A percentile compares a stretch with the other conserved stretches of the same genome.
These are phyloP conservation scores for Dissostichus mawsoni DNA, from an alignment of 2,113 vertebrate genomes.

Conservation along the genomic window DNA sequence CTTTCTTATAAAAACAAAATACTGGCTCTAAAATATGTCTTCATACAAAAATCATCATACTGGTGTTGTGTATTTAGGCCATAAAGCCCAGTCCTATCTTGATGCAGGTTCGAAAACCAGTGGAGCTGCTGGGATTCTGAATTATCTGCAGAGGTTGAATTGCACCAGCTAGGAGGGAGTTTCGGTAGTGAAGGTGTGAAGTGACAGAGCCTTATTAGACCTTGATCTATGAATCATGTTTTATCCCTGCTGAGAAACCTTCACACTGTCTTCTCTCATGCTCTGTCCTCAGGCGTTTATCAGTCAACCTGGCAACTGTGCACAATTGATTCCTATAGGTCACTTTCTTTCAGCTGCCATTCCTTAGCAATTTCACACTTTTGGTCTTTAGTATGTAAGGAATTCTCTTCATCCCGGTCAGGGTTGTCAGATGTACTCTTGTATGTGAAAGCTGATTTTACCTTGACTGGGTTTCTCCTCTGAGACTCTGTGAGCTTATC, in stretches of 20 bases:
- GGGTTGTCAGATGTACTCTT: conserved; percentile 9
- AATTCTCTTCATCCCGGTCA: conserved; percentile 49
- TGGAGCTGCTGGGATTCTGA: too few relatives aligned
- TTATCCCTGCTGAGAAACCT: conserved; percentile 11
- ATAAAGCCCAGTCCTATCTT: too few relatives aligned
- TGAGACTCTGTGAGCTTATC: not conserved
- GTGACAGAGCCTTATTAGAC: conserved; percentile 8
- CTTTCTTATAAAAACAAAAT: too few relatives aligned
- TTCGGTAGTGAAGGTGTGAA: too few relatives aligned
- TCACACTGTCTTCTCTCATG: not conserved
- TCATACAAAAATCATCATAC: too few relatives aligned
- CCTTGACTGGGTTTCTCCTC: not conserved
- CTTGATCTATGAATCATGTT: not conserved
- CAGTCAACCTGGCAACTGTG: not conserved
- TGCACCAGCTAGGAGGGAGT: too few relatives aligned
- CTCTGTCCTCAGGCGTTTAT: not conserved
- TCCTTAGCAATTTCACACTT: conserved; percentile 55
- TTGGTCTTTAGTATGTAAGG: conserved; percentile 14
- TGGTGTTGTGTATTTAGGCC: too few relatives aligned
- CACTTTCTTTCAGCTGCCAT: conserved; percentile 5
- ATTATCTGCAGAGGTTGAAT: too few relatives aligned
- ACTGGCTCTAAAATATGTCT: too few relatives aligned
- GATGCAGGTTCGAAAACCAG: too few relatives aligned
- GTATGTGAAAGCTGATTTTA: not conserved
- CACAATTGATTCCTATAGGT: conserved; percentile 12